Evolutionary conservation across 2,888 invertebrate species (phyloP).

Genomic region (Cerceris rybyensis): DNA sequence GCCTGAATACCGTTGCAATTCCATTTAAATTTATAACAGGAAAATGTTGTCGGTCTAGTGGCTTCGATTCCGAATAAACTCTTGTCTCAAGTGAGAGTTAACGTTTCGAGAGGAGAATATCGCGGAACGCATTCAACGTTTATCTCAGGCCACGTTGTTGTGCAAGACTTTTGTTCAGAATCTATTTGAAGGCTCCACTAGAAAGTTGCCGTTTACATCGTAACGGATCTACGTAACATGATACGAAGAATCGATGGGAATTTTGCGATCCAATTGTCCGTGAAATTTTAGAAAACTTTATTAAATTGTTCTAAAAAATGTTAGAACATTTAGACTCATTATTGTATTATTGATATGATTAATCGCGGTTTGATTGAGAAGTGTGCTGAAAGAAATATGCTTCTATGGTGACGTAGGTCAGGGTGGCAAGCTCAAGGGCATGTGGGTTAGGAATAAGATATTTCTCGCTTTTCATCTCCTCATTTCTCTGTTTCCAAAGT

Average conservation of each 20-base stretch:
- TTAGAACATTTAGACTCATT: no score
- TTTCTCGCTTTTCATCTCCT: no score
- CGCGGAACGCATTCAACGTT: constrained; percentile 37
- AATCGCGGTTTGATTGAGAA: no score
- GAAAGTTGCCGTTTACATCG: constrained; percentile 47
- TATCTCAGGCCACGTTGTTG: constrained; percentile 48
- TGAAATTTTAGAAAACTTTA: background rate
- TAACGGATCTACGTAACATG: constrained; percentile 27
- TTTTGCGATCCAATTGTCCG: constrained; percentile 24
- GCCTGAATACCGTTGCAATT: constrained; percentile 10
- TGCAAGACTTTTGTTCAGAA: constrained; percentile 50
- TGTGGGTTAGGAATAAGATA: no score
- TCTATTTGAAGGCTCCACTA: constrained; percentile 46
- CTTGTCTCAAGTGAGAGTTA: constrained; percentile 44
- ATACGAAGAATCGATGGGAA: constrained; percentile 6
- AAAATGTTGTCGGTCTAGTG: constrained; percentile 5
- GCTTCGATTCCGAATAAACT: constrained; percentile 18
- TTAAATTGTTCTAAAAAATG: no score
- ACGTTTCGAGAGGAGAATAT: constrained; percentile 25
- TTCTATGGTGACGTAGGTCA: no score
- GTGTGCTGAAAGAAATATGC: no score
- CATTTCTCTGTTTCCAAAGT: no score
- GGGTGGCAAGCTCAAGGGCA: no score
- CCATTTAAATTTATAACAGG: constrained; percentile 4
- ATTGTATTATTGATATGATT: no score